Base-by-base conservation (phyloP, 2,888 invertebrate species). In the Drosophila recens region DNA sequence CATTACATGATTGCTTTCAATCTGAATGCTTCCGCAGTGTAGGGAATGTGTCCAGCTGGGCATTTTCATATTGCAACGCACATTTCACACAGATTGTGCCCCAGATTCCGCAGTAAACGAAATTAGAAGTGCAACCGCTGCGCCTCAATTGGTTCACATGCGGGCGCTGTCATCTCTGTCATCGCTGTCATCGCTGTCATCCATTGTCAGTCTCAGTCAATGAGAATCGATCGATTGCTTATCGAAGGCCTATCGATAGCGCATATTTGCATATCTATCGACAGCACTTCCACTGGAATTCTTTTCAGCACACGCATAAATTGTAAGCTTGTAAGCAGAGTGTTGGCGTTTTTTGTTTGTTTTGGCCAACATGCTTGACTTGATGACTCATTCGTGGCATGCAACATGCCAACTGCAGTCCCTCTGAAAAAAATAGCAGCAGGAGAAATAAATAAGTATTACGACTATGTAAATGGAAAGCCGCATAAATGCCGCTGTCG, bases 391-490 rank as follows among this genome's bases (percentile, higher is more conserved):
- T 67, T 52, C 40, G 52, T 17, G 20, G 36, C 56, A 57, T 58
- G 46, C 27, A 36, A 38, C 46, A 38, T 58, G 58, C 52, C 46
- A 52, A 66, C 46, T 59, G 59, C 66, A 59, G 38, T 59, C 34
- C 40, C 33, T 17, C 53, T 15, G 43, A 27, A 5, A 27, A 13
- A 45, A 43, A 17, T 58, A 65, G 66, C 62, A 65, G 66, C 65
- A 52, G 67, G 61, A 34, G 58, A 78, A 68, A 75, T 77, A 78
- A 77, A 74, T 78, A 78, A 61, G 70, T 62, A 65, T 78, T 67
- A 75, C 78, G 62, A 67, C 66, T 84, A 83, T 83, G 87, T 84
- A 84, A 87, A 87, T 84, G 87, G 78, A 84, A 84, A 84, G 87
- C 84, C 84, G 74, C 84, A 87, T 74, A 84, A 84, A 84, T 87